Evolutionary conservation across 2,888 invertebrate species (phyloP).

Genomic region (Lordiphosa fenestrarum): DNA sequence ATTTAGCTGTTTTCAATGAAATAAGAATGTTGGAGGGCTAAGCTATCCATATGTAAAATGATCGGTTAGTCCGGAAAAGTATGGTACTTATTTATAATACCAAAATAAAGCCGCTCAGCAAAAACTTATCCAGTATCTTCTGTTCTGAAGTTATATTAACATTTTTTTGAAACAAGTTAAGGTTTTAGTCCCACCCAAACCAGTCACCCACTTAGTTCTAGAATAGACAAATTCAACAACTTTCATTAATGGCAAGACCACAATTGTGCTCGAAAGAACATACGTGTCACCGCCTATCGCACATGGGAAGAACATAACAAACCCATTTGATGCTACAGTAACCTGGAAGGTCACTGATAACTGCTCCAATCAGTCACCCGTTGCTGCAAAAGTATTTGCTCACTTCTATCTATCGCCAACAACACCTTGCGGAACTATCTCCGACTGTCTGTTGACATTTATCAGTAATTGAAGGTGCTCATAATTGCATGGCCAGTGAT

Average conservation of each 20-base stretch:
- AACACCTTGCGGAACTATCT: slow-evolving; percentile 57
- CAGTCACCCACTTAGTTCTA: too few species aligned
- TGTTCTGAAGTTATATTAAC: slow-evolving; percentile 15
- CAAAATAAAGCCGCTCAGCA: too few species aligned
- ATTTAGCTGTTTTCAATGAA: too few species aligned
- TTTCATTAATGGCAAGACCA: background rate
- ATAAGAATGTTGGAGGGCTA: too few species aligned
- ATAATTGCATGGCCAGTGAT: slow-evolving; percentile 34
- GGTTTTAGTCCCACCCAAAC: too few species aligned
- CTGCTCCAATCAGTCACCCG: slow-evolving; percentile 56
- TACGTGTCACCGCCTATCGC: slow-evolving; percentile 10
- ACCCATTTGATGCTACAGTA: slow-evolving; percentile 55
- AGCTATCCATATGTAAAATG: too few species aligned
- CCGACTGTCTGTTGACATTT: slow-evolving; percentile 49
- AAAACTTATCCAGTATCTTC: background rate
- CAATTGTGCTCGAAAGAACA: slow-evolving; percentile 32
- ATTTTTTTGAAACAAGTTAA: too few species aligned
- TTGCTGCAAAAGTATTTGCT: slow-evolving; percentile 26
- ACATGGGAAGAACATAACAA: slow-evolving; percentile 35
- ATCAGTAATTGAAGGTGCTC: slow-evolving; percentile 39
- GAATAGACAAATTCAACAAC: background rate
- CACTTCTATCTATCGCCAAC: slow-evolving; percentile 45
- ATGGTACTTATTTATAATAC: too few species aligned
- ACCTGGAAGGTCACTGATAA: slow-evolving; percentile 55
- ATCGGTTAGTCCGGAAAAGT: too few species aligned